phyloP scores from a whole-genome alignment of 2,113 vertebrate genomes.

The Machaerirhynchus nigripectus region DNA sequence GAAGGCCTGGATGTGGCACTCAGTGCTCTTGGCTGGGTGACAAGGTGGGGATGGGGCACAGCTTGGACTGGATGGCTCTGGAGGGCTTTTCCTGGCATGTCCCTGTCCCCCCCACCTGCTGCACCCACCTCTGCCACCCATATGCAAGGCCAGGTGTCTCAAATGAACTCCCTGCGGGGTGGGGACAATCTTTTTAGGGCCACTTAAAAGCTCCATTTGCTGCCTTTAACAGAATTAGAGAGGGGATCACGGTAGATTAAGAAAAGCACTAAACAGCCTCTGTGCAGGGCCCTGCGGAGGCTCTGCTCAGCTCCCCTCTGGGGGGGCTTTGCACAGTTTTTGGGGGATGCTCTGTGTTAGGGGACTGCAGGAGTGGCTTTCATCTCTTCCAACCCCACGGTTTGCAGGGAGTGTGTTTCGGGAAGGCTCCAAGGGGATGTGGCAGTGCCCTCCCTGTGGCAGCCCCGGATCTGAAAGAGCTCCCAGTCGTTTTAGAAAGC shows the following conservation, averaged over 20 bases:
- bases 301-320: background rate
- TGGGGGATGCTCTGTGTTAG: background rate
- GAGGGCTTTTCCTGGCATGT: background rate
- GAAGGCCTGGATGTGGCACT: background rate
- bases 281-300: background rate
- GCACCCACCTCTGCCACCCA: background rate
- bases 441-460: background rate
- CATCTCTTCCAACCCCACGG: rapidly evolving
- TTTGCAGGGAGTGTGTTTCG: background rate
- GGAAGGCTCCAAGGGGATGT: background rate
- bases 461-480: background rate
- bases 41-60: background rate
- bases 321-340: background rate
- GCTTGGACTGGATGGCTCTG: background rate
- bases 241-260: background rate
- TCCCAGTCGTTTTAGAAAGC: background rate
- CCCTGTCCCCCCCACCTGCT: background rate
- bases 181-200: slow-evolving; percentile 6
- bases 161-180: background rate
- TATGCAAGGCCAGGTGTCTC: background rate
- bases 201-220: slow-evolving; percentile 18
- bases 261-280: background rate
- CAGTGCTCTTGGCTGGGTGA: background rate
- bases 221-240: background rate
- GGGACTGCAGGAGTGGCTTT: background rate